A percentile compares a stretch with the other conserved stretches of the same genome.
Evolutionary conservation across 2,888 invertebrate genomes (phyloP).

Genomic region (Penaeus monodon): DNA sequence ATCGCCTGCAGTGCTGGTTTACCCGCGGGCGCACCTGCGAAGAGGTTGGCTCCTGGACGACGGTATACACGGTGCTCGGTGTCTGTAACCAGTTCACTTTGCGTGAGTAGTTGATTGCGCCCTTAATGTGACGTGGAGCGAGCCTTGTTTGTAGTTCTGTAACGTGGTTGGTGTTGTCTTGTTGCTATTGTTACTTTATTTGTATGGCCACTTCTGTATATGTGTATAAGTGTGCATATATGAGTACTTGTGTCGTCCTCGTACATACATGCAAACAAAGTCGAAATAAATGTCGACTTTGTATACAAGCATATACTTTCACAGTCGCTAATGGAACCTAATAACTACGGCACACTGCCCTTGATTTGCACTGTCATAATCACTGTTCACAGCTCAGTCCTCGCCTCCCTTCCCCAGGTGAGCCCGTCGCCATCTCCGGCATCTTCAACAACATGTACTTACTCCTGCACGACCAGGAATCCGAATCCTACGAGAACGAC

Average conservation of each 20-base stretch:
- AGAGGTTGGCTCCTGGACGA: slow-evolving; percentile 62
- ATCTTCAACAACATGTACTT: slow-evolving; percentile 66
- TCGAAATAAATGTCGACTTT: too few species aligned
- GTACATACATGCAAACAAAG: too few species aligned
- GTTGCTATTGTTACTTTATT: too few species aligned
- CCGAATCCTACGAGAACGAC: slow-evolving; percentile 55
- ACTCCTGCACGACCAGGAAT: slow-evolving; percentile 63
- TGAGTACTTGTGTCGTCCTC: too few species aligned
- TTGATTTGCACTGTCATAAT: too few species aligned
- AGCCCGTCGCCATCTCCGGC: slow-evolving; percentile 63
- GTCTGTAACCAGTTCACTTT: slow-evolving; percentile 65
- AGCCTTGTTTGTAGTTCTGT: not conserved
- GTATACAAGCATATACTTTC: too few species aligned
- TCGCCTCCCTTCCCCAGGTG: slow-evolving; percentile 36
- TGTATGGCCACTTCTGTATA: too few species aligned
- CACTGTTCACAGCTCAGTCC: not conserved
- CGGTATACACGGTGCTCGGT: slow-evolving; percentile 65
- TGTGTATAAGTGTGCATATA: too few species aligned
- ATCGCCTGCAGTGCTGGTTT: slow-evolving; percentile 65
- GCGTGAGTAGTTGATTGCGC: slow-evolving; percentile 51
- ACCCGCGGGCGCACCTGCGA: slow-evolving; percentile 64
- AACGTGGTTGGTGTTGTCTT: too few species aligned
- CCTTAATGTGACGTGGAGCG: not conserved
- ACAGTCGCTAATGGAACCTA: too few species aligned
- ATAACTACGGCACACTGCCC: too few species aligned